Conservation (phyloP, 2,113 vertebrate species). For the Suricata suricatta region DNA sequence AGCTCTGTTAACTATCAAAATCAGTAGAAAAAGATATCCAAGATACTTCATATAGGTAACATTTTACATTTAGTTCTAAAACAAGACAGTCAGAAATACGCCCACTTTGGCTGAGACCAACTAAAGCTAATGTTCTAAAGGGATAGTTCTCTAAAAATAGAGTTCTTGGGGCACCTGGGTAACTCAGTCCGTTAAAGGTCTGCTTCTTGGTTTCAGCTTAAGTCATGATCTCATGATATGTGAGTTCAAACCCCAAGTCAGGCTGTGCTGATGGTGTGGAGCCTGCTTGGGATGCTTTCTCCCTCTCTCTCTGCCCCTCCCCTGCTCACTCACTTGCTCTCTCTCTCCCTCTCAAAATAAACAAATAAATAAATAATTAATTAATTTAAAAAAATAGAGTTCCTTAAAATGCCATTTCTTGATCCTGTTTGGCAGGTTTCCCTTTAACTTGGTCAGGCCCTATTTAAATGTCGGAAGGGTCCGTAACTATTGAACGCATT, state of each 20-base stretch:
- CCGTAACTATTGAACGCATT: neutral
- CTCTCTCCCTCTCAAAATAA: too few species aligned
- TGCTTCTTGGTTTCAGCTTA: too few species aligned
- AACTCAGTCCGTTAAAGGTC: too few species aligned
- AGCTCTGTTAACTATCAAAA: conserved; percentile 4
- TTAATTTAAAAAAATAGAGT: neutral
- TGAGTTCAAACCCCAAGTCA: too few species aligned
- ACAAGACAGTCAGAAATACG: neutral
- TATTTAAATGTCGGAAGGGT: neutral
- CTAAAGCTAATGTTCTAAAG: neutral
- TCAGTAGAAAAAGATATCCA: neutral
- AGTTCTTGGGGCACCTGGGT: neutral
- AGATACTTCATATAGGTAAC: neutral
- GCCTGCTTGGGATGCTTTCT: too few species aligned
- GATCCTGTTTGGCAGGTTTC: neutral
- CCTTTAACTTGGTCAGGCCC: neutral
- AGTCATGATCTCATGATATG: too few species aligned
- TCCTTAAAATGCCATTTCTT: neutral
- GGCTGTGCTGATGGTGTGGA: too few species aligned
- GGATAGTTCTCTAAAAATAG: conserved; percentile 22
- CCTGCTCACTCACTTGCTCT: too few species aligned
- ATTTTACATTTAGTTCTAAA: neutral
- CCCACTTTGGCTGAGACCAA: neutral
- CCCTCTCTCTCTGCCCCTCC: too few species aligned
- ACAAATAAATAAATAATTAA: neutral